Evolutionary conservation across 2,888 invertebrate genomes (phyloP), one percentile per base, ranked within the genome.

Genomic region (Agrotis ipsilon): DNA sequence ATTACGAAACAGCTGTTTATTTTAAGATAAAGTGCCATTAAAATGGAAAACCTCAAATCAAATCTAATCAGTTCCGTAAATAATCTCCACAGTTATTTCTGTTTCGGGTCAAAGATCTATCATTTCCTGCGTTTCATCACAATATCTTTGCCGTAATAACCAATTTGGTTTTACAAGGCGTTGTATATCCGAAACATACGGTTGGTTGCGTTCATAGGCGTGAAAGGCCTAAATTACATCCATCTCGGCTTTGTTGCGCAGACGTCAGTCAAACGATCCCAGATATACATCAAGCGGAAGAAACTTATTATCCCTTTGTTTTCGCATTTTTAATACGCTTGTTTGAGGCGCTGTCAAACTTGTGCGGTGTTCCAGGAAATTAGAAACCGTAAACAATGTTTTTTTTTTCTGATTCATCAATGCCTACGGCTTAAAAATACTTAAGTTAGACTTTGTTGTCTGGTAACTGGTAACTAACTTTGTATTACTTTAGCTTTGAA

Each of bases 141-240:
- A 68, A 75, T 86, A 82, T 83, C 84, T 86, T 86, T 86, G 87
- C 72, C 78, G 80, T 87, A 86, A 88, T 84, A 87, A 86, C 80
- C 89, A 90, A 91, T 89, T 91, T 89, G 89, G 89, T 89, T 89
- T 90, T 88, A 89, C 86, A 85, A 85, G 82, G 81, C 87, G 86
- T 88, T 87, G 85, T 88, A 88, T 88, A 75, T 67, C 83, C 83
- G 82, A 87, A 88, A 87, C 84, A 86, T 82, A 88, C 87, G 90
- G 84, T 89, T 79, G 75, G 86, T 43, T 88, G 88, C 72, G 51
- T 81, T 73, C 68, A 60, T 72, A 88, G 87, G 88, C 75, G 89
- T 86, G 88, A 86, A 84, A 86, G 83, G 81, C 72, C 82, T 79
- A 88, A 88, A 88, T 88, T 87, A 89, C 85, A 87, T 86, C 82